A percentile compares a stretch with the other conserved stretches of the same genome.
phyloP scores from a whole-genome alignment of 2,797 vertebrate genomes.

The Synaphobranchus kaupii region DNA sequence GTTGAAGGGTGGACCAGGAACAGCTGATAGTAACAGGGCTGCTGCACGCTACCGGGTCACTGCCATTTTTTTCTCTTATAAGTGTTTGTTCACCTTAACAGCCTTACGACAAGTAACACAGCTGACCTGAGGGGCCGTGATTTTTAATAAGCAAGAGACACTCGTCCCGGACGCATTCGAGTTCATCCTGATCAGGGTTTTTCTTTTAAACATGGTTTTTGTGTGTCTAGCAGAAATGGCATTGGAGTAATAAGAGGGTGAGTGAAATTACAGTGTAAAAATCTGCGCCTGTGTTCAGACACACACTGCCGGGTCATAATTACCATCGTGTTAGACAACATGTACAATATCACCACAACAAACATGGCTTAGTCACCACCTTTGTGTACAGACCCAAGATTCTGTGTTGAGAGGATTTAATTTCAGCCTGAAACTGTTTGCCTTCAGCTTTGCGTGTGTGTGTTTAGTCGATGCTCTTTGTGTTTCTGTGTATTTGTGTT shows the following conservation, averaged over 20 bases:
- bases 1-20: background rate
- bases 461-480: background rate
- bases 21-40: background rate
- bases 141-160: background rate
- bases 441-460: background rate
- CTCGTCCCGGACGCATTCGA: background rate
- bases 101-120: background rate
- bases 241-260: conserved; percentile 3
- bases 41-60: background rate
- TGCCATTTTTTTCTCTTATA: background rate
- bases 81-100: background rate
- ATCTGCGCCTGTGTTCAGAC: background rate
- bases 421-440: background rate
- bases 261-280: conserved; percentile 14
- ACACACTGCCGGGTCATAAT: background rate
- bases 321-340: background rate
- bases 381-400: conserved; percentile 10
- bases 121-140: background rate
- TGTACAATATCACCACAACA: background rate
- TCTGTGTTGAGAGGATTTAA: background rate
- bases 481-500: background rate
- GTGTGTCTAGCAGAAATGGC: background rate
- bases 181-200: background rate
- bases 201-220: background rate
- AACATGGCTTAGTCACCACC: background rate